These are phyloP conservation scores for Forbesichthys agassizii DNA, from an alignment of 2,113 vertebrate species.

Conservation along the genomic window DNA sequence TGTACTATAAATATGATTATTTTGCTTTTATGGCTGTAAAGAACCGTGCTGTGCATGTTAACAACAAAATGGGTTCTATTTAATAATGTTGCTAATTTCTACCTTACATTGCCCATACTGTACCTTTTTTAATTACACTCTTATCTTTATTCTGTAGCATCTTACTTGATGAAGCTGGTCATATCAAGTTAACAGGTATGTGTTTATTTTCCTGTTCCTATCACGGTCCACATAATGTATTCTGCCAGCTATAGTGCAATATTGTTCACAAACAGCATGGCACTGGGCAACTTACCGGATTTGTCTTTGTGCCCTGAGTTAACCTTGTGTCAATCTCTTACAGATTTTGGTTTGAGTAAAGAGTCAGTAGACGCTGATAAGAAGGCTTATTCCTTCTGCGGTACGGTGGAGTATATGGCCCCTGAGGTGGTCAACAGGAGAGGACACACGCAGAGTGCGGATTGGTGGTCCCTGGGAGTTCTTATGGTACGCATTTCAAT, in stretches of 20 bases:
- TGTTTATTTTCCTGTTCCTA: constrained; percentile 19
- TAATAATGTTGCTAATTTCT: too few species aligned
- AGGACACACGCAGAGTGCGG: constrained; percentile 98
- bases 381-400: constrained; percentile 99
- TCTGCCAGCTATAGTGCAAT: neutral
- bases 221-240: neutral
- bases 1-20: too few species aligned
- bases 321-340: constrained; percentile 29
- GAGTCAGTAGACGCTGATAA: constrained; percentile 98
- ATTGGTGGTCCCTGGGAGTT: constrained; percentile 98
- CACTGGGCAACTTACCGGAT: too few species aligned
- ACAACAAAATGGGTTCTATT: too few species aligned
- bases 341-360: constrained; percentile 99
- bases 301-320: too few species aligned
- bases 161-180: constrained; percentile 99
- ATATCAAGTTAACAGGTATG: constrained; percentile 99
- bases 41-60: too few species aligned
- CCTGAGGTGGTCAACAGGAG: constrained; percentile 97
- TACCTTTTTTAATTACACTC: too few species aligned
- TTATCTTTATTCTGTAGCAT: constrained; percentile 95
- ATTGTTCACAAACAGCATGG: too few species aligned
- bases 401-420: constrained; percentile 99
- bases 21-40: too few species aligned
- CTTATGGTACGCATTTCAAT: constrained; percentile 84
- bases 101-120: too few species aligned